These are phyloP conservation scores for Rana temporaria DNA, from an alignment of 2,113 vertebrate species.

Conservation along the genomic window DNA sequence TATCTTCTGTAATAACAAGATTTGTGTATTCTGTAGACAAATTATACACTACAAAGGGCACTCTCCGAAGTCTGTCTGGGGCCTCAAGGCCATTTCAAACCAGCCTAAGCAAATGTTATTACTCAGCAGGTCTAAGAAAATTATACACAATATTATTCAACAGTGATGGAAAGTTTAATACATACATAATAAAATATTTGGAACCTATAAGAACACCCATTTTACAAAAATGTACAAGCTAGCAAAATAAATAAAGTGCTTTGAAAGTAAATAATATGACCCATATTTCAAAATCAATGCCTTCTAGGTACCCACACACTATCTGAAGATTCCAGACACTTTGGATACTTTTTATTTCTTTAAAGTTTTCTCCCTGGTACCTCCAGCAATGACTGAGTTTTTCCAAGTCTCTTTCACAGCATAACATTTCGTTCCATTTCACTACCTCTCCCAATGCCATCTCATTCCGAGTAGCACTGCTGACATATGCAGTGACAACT, in stretches of 20 bases:
- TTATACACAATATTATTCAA: too few relatives aligned
- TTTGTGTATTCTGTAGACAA: too few relatives aligned
- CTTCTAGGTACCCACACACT: not conserved
- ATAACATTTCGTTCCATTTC: slow-evolving; percentile 51
- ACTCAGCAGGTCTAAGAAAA: too few relatives aligned
- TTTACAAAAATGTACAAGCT: not conserved
- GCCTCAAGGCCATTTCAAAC: too few relatives aligned
- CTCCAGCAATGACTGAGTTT: slow-evolving; percentile 41
- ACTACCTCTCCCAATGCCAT: slow-evolving; percentile 46
- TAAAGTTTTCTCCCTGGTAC: slow-evolving; percentile 2
- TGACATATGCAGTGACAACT: slow-evolving; percentile 55
- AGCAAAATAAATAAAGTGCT: not conserved
- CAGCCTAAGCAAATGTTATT: too few relatives aligned
- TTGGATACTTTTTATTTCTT: slow-evolving; percentile 16
- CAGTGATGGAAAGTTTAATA: too few relatives aligned
- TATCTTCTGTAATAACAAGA: too few relatives aligned
- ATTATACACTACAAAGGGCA: too few relatives aligned
- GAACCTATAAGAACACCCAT: not conserved
- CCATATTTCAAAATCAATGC: not conserved
- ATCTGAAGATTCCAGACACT: slow-evolving; percentile 35
- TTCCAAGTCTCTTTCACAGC: slow-evolving; percentile 24
- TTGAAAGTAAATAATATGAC: not conserved
- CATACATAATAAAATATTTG: too few relatives aligned
- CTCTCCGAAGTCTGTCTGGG: too few relatives aligned
- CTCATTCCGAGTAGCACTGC: slow-evolving; percentile 51